Evolutionary conservation across 2,113 vertebrate species (phyloP), one percentile per base, ranked within the genome.

Genomic region (Athene noctua): DNA sequence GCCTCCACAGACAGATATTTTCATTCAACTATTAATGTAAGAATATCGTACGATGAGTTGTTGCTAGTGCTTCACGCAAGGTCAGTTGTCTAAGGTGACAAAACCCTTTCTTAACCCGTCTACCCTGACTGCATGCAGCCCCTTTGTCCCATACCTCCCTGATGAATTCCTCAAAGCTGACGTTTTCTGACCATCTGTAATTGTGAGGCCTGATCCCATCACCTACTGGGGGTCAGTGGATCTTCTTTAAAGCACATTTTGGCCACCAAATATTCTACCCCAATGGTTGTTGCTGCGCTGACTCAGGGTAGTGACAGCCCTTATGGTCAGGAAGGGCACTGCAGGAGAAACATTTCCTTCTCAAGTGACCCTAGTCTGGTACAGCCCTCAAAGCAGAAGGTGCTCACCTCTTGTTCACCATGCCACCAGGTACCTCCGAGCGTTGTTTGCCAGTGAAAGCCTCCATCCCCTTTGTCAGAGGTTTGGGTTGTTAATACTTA

Each of bases 51-150:
- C 0, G 1, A 68, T 16, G 20, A 38, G 25, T 25, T 52, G 32
- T 11, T 77, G 30, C 71, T 70, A 55, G 25, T 11, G 23, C 42
- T 78, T 73, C 68, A 40, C 4, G 2, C 7, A 54, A 80, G 61
- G 61, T 5, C 22, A 29, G 16, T 5, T 74, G 30, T 15, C 58
- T 30, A 80, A 84, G 27, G 27, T n/a, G 25, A 77, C 17, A 72
- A 81, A 81, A 30, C 32, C 25, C 20, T 66, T 88, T 74, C 72
- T 78, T 70, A 46, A 29, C 11, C 6, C 2, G 1, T 49, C 36
- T 3, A 9, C 8, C 34, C 25, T 34, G 71, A 20, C 34, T 42
- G 18, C 2, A 1, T 2, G 10, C 0, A 1, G n/a, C 5, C 23
- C 5, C 23, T 90, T 38, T 47, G 17, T 13, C 27, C 23, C 38